Evolutionary conservation across 1,140 invertebrate genomes (phyloP).

Genomic region (Calephelis nemesis): DNA sequence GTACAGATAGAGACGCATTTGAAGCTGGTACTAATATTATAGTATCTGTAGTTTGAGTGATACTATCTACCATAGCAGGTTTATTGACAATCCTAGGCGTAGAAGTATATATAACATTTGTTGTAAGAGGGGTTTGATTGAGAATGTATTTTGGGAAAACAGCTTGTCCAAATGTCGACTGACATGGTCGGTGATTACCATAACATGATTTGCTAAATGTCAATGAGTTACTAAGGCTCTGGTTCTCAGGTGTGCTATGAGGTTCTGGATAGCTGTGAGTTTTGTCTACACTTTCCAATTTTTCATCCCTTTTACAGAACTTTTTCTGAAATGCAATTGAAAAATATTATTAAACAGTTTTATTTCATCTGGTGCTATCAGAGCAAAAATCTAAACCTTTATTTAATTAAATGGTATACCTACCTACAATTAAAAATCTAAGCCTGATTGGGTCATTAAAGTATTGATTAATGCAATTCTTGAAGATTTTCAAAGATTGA

Average conservation of each 20-base stretch:
- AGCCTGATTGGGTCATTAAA: too few species aligned
- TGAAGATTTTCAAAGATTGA: too few species aligned
- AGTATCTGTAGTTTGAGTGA: neutral
- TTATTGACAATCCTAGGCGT: slow-evolving; percentile 25
- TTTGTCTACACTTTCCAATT: slow-evolving; percentile 32
- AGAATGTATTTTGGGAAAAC: slow-evolving; percentile 38
- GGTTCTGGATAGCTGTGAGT: slow-evolving; percentile 44
- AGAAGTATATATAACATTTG: slow-evolving; percentile 37
- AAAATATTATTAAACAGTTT: neutral
- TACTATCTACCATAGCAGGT: neutral
- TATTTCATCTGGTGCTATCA: too few species aligned
- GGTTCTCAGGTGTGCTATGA: slow-evolving; percentile 22
- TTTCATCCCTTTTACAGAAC: slow-evolving; percentile 18
- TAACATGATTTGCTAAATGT: slow-evolving; percentile 12
- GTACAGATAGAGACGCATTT: neutral
- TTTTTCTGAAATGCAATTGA: slow-evolving; percentile 17
- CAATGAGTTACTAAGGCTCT: slow-evolving; percentile 12
- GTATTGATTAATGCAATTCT: too few species aligned
- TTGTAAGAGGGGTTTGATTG: slow-evolving; percentile 24
- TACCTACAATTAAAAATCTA: too few species aligned
- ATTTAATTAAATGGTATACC: too few species aligned
- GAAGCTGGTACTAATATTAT: neutral
- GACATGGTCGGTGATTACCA: slow-evolving; percentile 18
- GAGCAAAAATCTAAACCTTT: too few species aligned
- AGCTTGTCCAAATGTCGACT: slow-evolving; percentile 36